These are phyloP conservation scores for Argyra leucocephala DNA, from an alignment of 2,888 invertebrate genomes.

Conservation along the genomic window DNA sequence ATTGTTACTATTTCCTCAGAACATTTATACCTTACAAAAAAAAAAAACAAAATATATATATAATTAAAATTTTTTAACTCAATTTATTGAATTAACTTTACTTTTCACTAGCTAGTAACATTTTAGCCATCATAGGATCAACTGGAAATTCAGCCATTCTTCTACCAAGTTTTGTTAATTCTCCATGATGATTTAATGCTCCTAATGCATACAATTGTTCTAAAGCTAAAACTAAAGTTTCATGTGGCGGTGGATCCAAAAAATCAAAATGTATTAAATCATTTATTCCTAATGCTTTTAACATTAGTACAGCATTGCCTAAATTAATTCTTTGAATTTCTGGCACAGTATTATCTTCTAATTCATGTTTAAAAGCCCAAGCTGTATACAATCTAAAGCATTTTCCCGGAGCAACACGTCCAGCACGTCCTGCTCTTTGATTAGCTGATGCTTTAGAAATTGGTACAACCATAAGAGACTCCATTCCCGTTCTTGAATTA, in stretches of 20 bases:
- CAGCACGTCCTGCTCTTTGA: conserved; percentile 92
- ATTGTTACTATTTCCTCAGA: conserved; percentile 94
- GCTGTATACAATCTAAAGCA: conserved; percentile 97
- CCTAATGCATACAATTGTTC: conserved; percentile 97
- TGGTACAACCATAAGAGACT: conserved; percentile 95
- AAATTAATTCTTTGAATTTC: conserved; percentile 98
- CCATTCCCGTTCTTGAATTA: conserved; percentile 96
- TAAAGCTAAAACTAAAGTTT: conserved; percentile 81
- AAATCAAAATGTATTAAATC: conserved; percentile 98
- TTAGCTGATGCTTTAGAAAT: conserved; percentile 97
- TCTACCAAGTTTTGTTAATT: conserved; percentile 90
- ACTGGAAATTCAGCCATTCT: conserved; percentile 99
- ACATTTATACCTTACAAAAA: conserved; percentile 73
- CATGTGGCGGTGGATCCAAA: conserved; percentile 93
- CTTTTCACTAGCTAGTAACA: conserved; percentile 94
- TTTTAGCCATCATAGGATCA: conserved; percentile 98
- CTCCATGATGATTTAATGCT: conserved; percentile 94
- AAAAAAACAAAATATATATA: conserved; percentile 27
- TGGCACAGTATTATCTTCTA: conserved; percentile 95
- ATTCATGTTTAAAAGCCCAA: conserved; percentile 96
- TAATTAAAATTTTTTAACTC: not conserved
- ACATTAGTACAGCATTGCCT: conserved; percentile 86
- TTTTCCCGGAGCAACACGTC: conserved; percentile 92
- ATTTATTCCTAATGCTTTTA: conserved; percentile 95
- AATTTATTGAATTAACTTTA: conserved; percentile 40